phyloP scores from a whole-genome alignment of 2,888 invertebrate genomes.

The Eubasilissa splendida region DNA sequence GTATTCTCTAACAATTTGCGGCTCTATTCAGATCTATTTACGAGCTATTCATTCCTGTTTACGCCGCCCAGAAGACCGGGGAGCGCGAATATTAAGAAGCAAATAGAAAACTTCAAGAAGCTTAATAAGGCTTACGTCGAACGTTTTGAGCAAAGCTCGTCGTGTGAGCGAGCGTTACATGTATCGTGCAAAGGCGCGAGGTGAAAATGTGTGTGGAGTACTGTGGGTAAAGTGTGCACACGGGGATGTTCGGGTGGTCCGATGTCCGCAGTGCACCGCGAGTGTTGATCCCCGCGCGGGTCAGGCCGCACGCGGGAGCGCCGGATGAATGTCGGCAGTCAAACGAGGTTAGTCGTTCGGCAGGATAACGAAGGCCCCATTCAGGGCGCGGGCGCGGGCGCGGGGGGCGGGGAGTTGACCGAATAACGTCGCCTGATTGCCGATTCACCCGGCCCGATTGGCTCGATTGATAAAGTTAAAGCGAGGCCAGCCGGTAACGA shows the following conservation, averaged over 20 bases:
- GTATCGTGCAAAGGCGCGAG: no score
- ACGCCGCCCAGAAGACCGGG: neutral
- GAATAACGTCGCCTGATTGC: slow-evolving; percentile 68
- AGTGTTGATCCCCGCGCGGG: slow-evolving; percentile 16
- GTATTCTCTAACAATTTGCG: slow-evolving; percentile 4
- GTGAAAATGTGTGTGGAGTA: neutral
- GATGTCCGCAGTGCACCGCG: neutral
- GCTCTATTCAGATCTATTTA: slow-evolving; percentile 5
- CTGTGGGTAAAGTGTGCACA: no score
- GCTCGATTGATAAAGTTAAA: slow-evolving; percentile 71
- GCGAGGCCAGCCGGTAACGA: slow-evolving; percentile 66
- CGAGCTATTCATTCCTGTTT: neutral
- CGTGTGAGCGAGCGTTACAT: no score
- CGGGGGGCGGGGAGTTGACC: slow-evolving; percentile 58
- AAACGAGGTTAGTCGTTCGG: slow-evolving; percentile 57
- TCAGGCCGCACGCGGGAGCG: slow-evolving; percentile 23
- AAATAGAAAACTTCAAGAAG: neutral
- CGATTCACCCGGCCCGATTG: slow-evolving; percentile 73
- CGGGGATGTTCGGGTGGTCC: neutral
- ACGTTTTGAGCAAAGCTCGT: neutral
- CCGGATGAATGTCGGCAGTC: slow-evolving; percentile 42
- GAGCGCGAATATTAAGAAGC: neutral
- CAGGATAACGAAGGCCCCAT: slow-evolving; percentile 55
- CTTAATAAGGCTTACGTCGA: neutral
- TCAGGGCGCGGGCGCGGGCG: slow-evolving; percentile 41